Conservation (phyloP, 2,113 vertebrate species). For the Toxotes jaculatrix region DNA sequence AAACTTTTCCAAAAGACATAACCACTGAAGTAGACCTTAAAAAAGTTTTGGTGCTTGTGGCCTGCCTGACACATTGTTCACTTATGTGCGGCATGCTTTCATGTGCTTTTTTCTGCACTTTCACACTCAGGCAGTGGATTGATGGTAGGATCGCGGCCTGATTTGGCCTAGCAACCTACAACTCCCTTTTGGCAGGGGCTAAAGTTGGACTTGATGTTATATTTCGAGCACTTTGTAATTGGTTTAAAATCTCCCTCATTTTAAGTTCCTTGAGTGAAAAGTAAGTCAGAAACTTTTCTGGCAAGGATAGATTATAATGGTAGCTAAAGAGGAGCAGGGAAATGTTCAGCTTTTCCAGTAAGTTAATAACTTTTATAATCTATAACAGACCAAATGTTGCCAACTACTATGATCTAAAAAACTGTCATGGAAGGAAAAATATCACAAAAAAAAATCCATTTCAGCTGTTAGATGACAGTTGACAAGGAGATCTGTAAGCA, state of each 20-base stretch:
- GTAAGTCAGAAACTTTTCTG: not conserved
- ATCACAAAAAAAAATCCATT: not conserved
- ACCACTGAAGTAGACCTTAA: not conserved
- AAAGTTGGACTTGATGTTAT: conserved; percentile 44
- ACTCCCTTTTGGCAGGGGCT: conserved; percentile 26
- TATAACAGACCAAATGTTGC: not conserved
- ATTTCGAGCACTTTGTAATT: conserved; percentile 48
- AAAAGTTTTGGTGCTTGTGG: conserved; percentile 39
- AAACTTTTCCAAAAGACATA: conserved; percentile 31
- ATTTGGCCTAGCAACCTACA: conserved; percentile 17
- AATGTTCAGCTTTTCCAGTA: not conserved
- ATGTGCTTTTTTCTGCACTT: conserved; percentile 34
- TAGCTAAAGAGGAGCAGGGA: not conserved
- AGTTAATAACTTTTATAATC: not conserved
- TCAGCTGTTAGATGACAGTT: conserved; percentile 11
- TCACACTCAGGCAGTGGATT: conserved; percentile 45
- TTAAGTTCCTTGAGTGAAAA: conserved; percentile 22
- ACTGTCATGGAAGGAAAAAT: not conserved
- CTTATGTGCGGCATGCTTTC: conserved; percentile 31
- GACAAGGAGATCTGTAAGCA: conserved; percentile 11
- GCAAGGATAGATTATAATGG: conserved; percentile 21
- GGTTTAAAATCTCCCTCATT: conserved; percentile 44
- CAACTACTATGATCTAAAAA: not conserved
- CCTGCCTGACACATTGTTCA: conserved; percentile 27
- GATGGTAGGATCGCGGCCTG: conserved; percentile 14